A percentile compares a stretch with the other conserved stretches of the same genome.
These are phyloP conservation scores for Watsonalla binaria DNA, from an alignment of 2,888 invertebrate species.

Conservation along the genomic window DNA sequence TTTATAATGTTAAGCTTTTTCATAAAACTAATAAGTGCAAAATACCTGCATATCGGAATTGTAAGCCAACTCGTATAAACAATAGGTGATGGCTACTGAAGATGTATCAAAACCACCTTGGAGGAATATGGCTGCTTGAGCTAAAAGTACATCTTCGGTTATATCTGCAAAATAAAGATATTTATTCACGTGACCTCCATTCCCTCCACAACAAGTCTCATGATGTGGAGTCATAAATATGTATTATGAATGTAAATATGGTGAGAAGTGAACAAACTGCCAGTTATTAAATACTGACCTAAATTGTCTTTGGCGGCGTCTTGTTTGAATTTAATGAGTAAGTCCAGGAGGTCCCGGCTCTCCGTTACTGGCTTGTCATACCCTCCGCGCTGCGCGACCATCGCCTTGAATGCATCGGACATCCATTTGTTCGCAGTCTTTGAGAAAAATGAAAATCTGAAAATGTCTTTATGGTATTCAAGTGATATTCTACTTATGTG, in stretches of 20 bases:
- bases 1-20: too few relatives aligned
- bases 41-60: conserved; percentile 25
- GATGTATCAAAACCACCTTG: conserved; percentile 36
- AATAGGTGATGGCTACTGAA: conserved; percentile 14
- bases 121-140: conserved; percentile 32
- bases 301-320: conserved; percentile 18
- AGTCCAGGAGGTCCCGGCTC: conserved; percentile 26
- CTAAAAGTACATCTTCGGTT: conserved; percentile 25
- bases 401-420: conserved; percentile 15
- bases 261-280: neutral
- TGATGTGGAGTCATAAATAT: too few relatives aligned
- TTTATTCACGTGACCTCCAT: neutral
- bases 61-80: conserved; percentile 26
- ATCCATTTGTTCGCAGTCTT: conserved; percentile 19
- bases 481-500: too few relatives aligned
- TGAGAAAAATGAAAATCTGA: conserved; percentile 33
- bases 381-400: conserved; percentile 19
- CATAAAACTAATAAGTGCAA: neutral
- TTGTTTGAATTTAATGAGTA: conserved; percentile 25
- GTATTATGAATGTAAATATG: too few relatives aligned
- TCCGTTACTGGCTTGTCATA: conserved; percentile 7
- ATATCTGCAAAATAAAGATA: conserved; percentile 14
- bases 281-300: conserved; percentile 7
- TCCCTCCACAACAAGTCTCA: too few relatives aligned
- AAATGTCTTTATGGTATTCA: neutral